Evolutionary conservation across 1,140 invertebrate species (phyloP).

Genomic region (Drosophila sp.): DNA sequence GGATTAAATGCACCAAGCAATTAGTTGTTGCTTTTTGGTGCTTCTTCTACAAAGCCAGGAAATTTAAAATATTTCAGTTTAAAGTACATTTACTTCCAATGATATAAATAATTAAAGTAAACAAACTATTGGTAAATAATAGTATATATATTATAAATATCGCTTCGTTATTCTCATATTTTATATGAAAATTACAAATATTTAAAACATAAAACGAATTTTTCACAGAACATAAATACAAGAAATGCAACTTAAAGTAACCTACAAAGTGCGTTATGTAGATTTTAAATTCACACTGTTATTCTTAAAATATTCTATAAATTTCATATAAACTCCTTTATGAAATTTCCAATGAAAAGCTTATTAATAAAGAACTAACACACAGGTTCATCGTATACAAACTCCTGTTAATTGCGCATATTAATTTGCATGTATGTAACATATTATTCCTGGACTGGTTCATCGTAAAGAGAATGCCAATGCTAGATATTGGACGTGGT

Average conservation of each 20-base stretch:
- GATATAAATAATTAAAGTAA: too few relatives aligned
- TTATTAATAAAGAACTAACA: too few relatives aligned
- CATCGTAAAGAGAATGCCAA: slow-evolving; percentile 45
- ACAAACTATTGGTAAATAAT: too few relatives aligned
- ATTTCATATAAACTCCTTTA: background rate
- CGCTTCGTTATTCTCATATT: too few relatives aligned
- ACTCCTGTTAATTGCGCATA: slow-evolving; percentile 58
- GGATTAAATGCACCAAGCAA: slow-evolving; percentile 9
- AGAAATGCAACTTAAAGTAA: too few relatives aligned
- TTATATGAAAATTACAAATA: too few relatives aligned
- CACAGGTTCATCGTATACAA: slow-evolving; percentile 1
- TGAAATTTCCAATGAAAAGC: background rate
- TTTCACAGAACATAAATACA: too few relatives aligned
- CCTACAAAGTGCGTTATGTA: background rate
- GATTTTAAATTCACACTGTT: background rate
- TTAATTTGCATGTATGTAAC: slow-evolving; percentile 38
- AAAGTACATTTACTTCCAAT: too few relatives aligned
- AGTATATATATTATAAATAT: too few relatives aligned
- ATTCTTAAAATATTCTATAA: background rate
- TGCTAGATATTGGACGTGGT: slow-evolving; percentile 18
- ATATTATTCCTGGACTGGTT: too few relatives aligned
- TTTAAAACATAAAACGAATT: too few relatives aligned
- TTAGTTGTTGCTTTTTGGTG: background rate
- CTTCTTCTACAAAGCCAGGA: background rate
- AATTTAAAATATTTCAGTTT: too few relatives aligned